phyloP scores from a whole-genome alignment of 2,797 vertebrate genomes.

The Gymnoscopelus braueri region DNA sequence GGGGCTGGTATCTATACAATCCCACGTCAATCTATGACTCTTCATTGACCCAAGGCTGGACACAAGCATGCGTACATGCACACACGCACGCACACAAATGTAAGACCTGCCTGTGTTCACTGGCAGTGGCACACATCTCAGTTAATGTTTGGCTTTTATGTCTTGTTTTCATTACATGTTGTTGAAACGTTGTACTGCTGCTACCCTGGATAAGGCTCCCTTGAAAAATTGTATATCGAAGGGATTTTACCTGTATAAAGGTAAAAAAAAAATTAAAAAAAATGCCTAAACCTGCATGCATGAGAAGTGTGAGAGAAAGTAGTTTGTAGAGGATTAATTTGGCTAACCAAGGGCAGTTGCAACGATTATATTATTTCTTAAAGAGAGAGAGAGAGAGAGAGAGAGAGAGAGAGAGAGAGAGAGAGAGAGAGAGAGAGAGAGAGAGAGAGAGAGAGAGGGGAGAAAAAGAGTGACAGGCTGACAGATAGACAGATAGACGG shows the following conservation, averaged over 20 bases:
- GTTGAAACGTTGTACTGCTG: too few species aligned
- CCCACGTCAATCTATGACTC: constrained; percentile 37
- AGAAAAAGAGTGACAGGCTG: background rate
- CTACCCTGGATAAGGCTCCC: too few species aligned
- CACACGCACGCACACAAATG: background rate
- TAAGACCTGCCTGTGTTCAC: background rate
- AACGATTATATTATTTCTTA: too few species aligned
- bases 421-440: constrained; percentile 4
- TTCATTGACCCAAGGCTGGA: constrained; percentile 33
- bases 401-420: constrained; percentile 5
- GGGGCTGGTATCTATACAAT: constrained; percentile 36
- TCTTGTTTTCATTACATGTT: too few species aligned
- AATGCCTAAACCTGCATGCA: too few species aligned
- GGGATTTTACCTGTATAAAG: too few species aligned
- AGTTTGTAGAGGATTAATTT: background rate
- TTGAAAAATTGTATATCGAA: too few species aligned
- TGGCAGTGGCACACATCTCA: too few species aligned
- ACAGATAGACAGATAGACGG: background rate
- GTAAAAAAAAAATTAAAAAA: too few species aligned
- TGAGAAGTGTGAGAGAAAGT: background rate
- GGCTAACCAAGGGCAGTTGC: background rate
- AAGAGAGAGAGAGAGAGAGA: constrained; percentile 11
- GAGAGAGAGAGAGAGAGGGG: background rate
- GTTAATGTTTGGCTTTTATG: too few species aligned
- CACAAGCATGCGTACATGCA: constrained; percentile 3